Conservation (phyloP, 2,888 invertebrate species). For the Vesta saturnalis region DNA sequence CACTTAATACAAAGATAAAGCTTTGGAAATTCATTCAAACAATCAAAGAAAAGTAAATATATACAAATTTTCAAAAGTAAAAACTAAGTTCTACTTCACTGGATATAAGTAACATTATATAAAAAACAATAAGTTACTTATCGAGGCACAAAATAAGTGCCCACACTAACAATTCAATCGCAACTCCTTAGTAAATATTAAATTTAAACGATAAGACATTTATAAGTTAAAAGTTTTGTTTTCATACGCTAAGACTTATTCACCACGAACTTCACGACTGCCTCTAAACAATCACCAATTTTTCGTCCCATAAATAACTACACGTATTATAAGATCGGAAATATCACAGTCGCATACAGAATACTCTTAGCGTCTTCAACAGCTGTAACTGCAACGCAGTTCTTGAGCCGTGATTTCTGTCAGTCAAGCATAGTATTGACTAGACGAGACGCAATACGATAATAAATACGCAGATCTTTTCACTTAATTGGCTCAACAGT, state of each 20-base stretch:
- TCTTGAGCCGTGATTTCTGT: constrained; percentile 40
- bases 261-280: constrained; percentile 52
- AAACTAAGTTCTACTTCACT: constrained; percentile 19
- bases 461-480: constrained; percentile 21
- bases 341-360: constrained; percentile 62
- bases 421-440: constrained; percentile 36
- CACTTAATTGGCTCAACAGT: constrained; percentile 24
- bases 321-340: constrained; percentile 56
- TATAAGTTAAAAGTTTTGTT: constrained; percentile 47
- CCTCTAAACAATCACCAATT: constrained; percentile 45
- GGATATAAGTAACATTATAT: constrained; percentile 22
- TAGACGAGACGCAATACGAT: constrained; percentile 34
- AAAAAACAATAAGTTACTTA: constrained; percentile 38
- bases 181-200: constrained; percentile 24
- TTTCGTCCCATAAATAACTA: constrained; percentile 52
- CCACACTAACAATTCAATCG: constrained; percentile 53
- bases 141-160: constrained; percentile 53
- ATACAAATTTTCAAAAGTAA: constrained; percentile 20
- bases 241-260: constrained; percentile 58
- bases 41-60: neutral
- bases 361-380: constrained; percentile 61
- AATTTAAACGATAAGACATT: no score
- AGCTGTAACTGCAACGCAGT: constrained; percentile 62
- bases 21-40: neutral
- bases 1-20: neutral